phyloP scores from a whole-genome alignment of 2,113 vertebrate genomes.

The Lichenostomus cassidix region DNA sequence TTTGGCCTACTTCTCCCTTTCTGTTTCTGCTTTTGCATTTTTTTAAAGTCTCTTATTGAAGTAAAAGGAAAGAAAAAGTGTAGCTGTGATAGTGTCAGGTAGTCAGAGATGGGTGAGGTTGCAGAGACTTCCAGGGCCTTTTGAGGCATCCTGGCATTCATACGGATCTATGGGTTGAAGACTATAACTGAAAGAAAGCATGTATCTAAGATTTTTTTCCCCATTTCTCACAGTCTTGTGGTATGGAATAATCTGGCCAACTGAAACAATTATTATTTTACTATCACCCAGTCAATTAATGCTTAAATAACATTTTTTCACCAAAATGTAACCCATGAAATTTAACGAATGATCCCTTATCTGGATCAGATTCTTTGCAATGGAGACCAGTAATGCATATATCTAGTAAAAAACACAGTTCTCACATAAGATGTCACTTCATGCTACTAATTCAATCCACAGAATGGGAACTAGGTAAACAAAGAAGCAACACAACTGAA shows the following conservation, averaged over 20 bases:
- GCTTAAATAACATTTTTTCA: not conserved
- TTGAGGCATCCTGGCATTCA: not conserved
- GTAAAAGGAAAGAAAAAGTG: not conserved
- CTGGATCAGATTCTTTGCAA: not conserved
- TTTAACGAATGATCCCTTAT: not conserved
- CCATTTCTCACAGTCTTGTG: not conserved
- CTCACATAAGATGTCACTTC: not conserved
- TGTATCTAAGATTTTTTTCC: rapidly evolving
- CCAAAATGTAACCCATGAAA: not conserved
- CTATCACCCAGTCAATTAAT: not conserved
- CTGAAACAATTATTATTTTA: not conserved
- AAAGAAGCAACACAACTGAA: not conserved
- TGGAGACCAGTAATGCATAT: not conserved
- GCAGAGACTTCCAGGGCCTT: not conserved
- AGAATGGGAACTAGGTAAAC: not conserved
- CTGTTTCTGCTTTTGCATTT: not conserved
- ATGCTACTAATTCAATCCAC: not conserved
- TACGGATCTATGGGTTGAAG: not conserved
- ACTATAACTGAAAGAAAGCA: not conserved
- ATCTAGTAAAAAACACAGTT: not conserved
- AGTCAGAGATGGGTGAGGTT: not conserved
- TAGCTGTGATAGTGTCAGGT: rapidly evolving
- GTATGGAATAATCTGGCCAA: not conserved
- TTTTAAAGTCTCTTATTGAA: not conserved
- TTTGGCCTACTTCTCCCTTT: not conserved